Evolutionary conservation across 2,888 invertebrate genomes (phyloP), one percentile per base, ranked within the genome.

Genomic region (Pseudococcus jackbeardsleyi): DNA sequence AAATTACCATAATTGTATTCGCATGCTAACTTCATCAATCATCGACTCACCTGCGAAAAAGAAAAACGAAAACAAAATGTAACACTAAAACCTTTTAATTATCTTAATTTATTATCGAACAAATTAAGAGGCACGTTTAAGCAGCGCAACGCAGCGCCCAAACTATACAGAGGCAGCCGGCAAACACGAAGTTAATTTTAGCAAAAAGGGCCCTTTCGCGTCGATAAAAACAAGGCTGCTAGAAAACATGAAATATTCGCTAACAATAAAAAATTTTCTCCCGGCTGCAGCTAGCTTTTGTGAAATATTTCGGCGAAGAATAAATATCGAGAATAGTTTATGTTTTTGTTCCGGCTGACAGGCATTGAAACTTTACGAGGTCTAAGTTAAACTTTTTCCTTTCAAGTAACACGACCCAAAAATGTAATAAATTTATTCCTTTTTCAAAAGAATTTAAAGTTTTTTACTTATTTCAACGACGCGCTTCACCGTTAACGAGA

Each of bases 321-420:
- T 82, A 82, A 82, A 82, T 82, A 82, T 82, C 79, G 46, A 19
- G 33, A 46, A 82, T 82, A 82, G 79, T 82, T 82, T 19, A 82
- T 82, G 79, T 82, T 82, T 82, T 82, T 82, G 79, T 82, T 82
- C 79, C 42, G 79, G 79, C 79, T 82, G 79, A 82, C 79, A 82
- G 33, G 79, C 79, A 42, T 82, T 42, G 79, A 82, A 82, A 82
- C 46, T 82, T 82, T 82, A 82, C 79, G 79, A 82, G 79, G 79
- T 82, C 46, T 46, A 82, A 82, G 39, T 77, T 42, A 39, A 46
- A 82, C 42, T 82, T 82, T 82, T 82, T 46, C 79, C 79, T 82
- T 82, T 82, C 79, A 82, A 82, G 79, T 82, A 46, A 46, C 79
- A 46, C 79, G n/a, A 46, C 46, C 39, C 39, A 82, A 82, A 82